Base-by-base conservation (phyloP, 2,888 invertebrate species). In the Synanthedon formicaeformis region DNA sequence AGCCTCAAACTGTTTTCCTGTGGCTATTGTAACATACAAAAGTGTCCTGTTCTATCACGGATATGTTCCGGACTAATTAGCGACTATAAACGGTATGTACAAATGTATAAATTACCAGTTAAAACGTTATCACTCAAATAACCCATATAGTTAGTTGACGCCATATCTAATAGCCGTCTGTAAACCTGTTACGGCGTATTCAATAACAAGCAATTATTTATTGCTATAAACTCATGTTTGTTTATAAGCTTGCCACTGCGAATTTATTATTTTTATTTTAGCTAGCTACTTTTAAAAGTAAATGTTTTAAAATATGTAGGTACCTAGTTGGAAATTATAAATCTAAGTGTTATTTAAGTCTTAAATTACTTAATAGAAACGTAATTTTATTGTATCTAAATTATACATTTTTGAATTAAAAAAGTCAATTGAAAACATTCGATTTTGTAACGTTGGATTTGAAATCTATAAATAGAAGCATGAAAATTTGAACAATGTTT, bases 51-150 rank as follows among this genome's bases (percentile, higher is more conserved):
- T 62, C 61, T 63, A 62, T 61, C 61, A 65, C 66, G 68, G 75
- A 79, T 57, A 85, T 83, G 84, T 66, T 81, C 68, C 67, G 68
- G 72, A 65, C 60, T 64, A 62, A 74, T 61, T 66, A 68, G 69
- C 71, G 70, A 67, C 67, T 69, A 71, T 79, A 84, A 83, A 84
- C 79, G 82, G 86, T 87, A 62, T 67, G 85, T 81, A 73, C 13
- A 49, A 49, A 14, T 10, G 12, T 18, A 18, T 16, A 23, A 13
- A 49, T 49, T 18, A 49, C 3, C 13, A 12, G 13, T 49, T 49
- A 16, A 12, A 16, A 23, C 16, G 12, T 2, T 4, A 13, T 14
- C 18, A 16, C 8, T 12, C 14, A 10, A 49, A 49, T 34, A 18
- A 23, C 16, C 13, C 12, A 51, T 52, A 23, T 5, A 23, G 23